Percentiles rank a stretch among this genome's conserved stretches.
phyloP scores from a whole-genome alignment of 2,797 vertebrate genomes.

The Centroberyx gerrardi region DNA sequence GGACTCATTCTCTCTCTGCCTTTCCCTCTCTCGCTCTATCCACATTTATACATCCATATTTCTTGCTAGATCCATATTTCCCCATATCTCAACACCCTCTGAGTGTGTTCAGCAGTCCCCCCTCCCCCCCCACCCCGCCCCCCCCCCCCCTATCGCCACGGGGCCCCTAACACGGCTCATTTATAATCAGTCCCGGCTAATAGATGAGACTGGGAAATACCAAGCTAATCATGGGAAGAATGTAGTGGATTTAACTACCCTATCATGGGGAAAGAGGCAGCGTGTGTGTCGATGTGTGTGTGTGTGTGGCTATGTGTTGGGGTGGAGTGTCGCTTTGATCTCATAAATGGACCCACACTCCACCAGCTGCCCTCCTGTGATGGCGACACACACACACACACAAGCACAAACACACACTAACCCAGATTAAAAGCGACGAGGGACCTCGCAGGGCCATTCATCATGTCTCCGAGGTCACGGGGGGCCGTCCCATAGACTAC shows the following conservation, averaged over 20 bases:
- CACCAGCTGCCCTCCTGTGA: slow-evolving; percentile 70
- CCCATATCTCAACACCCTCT: slow-evolving; percentile 20
- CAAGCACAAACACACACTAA: slow-evolving; percentile 42
- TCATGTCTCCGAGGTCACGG: slow-evolving; percentile 79
- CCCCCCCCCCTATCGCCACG: slow-evolving; percentile 18
- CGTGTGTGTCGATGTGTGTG: slow-evolving; percentile 7
- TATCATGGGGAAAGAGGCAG: slow-evolving; percentile 47
- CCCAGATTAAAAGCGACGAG: slow-evolving; percentile 76
- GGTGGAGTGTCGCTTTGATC: slow-evolving; percentile 76
- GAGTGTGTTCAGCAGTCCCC: slow-evolving; percentile 45
- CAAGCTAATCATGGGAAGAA: slow-evolving; percentile 65
- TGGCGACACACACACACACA: slow-evolving; percentile 52
- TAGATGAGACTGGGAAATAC: slow-evolving; percentile 68
- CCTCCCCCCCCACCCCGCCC: slow-evolving; percentile 8
- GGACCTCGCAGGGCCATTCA: slow-evolving; percentile 69
- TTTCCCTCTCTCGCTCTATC: not conserved
- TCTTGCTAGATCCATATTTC: slow-evolving; percentile 27
- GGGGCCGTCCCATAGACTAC: slow-evolving; percentile 61
- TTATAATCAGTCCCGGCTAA: slow-evolving; percentile 67
- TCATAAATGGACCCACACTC: slow-evolving; percentile 73
- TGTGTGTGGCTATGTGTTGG: slow-evolving; percentile 51
- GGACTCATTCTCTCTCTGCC: not conserved
- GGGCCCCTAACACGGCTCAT: slow-evolving; percentile 60
- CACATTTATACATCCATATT: slow-evolving; percentile 8
- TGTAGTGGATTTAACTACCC: slow-evolving; percentile 52